Evolutionary conservation across 2,797 vertebrate genomes (phyloP).

Genomic region (Luscinia luscinia): DNA sequence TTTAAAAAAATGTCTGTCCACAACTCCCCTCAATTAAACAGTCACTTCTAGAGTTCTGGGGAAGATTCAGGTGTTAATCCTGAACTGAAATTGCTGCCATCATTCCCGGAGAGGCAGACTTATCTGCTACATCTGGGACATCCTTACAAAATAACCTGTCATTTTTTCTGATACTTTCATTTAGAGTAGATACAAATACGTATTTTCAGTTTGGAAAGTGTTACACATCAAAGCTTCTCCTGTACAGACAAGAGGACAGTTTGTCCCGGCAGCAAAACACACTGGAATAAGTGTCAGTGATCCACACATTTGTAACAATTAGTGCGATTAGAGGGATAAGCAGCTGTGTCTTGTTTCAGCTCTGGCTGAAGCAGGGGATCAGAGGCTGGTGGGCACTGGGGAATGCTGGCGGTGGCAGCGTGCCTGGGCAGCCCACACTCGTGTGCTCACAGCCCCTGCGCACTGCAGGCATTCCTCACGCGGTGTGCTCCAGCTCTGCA

Average conservation of each 20-base stretch:
- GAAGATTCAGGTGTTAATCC: neutral
- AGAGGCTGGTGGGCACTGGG: neutral
- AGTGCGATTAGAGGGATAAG: neutral
- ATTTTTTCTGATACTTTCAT: neutral
- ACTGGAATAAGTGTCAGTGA: neutral
- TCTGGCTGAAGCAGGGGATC: neutral
- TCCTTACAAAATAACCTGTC: neutral
- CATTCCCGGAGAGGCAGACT: neutral
- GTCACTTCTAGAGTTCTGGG: neutral
- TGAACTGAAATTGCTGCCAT: neutral
- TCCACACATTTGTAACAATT: neutral
- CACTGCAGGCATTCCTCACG: neutral
- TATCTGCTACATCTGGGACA: neutral
- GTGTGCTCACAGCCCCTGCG: fast-evolving
- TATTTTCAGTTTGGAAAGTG: neutral
- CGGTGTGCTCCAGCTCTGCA: neutral
- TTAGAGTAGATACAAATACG: neutral
- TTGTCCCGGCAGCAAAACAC: neutral
- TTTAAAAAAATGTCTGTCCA: neutral
- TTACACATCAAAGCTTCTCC: neutral
- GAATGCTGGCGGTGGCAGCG: neutral
- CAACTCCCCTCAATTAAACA: neutral
- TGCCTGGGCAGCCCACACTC: neutral
- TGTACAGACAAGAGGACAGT: too few relatives aligned
- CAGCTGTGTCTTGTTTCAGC: neutral